Percentiles rank a stretch among this genome's conserved stretches.
These are phyloP conservation scores for Leuctra nigra DNA, from an alignment of 2,888 invertebrate genomes.

Conservation along the genomic window DNA sequence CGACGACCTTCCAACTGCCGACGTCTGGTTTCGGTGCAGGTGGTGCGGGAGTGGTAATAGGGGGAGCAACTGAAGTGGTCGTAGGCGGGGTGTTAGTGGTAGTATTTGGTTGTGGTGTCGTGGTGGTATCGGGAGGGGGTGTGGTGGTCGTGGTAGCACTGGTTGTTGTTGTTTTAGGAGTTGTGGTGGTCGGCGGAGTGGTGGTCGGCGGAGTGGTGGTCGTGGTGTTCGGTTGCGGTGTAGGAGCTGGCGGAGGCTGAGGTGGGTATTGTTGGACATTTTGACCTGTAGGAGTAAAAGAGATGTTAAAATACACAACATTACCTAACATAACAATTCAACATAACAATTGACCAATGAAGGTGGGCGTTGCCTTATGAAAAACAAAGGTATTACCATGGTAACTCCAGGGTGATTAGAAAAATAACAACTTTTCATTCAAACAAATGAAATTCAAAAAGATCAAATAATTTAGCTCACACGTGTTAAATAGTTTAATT, in stretches of 20 bases:
- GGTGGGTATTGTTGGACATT: too few relatives aligned
- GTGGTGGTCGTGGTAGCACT: background rate
- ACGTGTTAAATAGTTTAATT: too few relatives aligned
- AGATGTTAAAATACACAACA: too few relatives aligned
- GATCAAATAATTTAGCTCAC: too few relatives aligned
- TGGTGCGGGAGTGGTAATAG: conserved; percentile 34
- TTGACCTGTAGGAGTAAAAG: too few relatives aligned
- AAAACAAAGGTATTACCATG: too few relatives aligned
- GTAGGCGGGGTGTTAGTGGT: conserved; percentile 34
- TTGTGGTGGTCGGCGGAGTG: background rate
- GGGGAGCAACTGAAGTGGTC: conserved; percentile 38
- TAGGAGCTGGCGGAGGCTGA: background rate
- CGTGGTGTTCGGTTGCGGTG: background rate
- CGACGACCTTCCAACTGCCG: conserved; percentile 46
- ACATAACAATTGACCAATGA: too few relatives aligned
- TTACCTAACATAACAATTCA: too few relatives aligned
- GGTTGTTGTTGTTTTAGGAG: background rate
- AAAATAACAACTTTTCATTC: too few relatives aligned
- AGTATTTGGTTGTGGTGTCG: conserved; percentile 24
- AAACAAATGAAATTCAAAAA: too few relatives aligned
- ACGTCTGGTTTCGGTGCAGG: conserved; percentile 37
- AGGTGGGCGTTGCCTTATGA: too few relatives aligned
- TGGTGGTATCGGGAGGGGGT: background rate
- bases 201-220: background rate
- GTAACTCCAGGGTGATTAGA: too few relatives aligned